A percentile compares a stretch with the other conserved stretches of the same genome.
These are phyloP conservation scores for Trichacis sp. DNA, from an alignment of 2,888 invertebrate species.

Conservation along the genomic window DNA sequence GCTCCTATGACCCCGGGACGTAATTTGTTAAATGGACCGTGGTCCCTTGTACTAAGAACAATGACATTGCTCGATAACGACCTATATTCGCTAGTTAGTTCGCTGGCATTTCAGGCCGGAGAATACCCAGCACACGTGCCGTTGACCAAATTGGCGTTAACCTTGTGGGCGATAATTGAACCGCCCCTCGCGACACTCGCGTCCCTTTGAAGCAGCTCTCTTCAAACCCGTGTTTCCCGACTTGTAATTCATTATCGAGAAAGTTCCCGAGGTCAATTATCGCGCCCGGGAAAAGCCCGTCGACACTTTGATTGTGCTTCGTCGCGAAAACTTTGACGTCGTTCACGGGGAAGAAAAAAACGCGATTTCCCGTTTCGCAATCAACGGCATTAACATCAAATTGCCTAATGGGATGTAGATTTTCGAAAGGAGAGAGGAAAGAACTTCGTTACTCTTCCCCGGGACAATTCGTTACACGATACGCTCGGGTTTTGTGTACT, in stretches of 20 bases:
- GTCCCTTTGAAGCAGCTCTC: conserved; percentile 23
- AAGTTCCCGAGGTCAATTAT: conserved; percentile 32
- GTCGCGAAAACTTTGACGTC: neutral
- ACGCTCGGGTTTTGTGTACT: neutral
- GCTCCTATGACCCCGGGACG: conserved; percentile 16
- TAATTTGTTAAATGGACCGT: conserved; percentile 42
- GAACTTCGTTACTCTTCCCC: neutral
- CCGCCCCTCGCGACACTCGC: neutral
- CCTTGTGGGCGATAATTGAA: neutral
- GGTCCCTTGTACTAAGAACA: conserved; percentile 25
- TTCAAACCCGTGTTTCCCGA: conserved; percentile 17
- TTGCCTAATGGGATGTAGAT: neutral
- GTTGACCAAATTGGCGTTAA: conserved; percentile 9
- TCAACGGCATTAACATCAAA: conserved; percentile 1
- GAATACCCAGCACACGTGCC: conserved; percentile 13
- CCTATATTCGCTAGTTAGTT: conserved; percentile 29
- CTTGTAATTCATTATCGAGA: conserved; percentile 47
- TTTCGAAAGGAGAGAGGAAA: neutral
- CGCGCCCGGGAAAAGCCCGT: conserved; percentile 13
- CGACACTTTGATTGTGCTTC: conserved; percentile 4
- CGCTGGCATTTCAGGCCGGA: conserved; percentile 4
- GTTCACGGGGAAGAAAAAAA: neutral
- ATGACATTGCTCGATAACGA: conserved; percentile 29
- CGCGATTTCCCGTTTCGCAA: neutral
- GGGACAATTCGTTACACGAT: neutral